These are phyloP conservation scores for Murina feae DNA, from an alignment of 2,113 vertebrate genomes.

Conservation along the genomic window DNA sequence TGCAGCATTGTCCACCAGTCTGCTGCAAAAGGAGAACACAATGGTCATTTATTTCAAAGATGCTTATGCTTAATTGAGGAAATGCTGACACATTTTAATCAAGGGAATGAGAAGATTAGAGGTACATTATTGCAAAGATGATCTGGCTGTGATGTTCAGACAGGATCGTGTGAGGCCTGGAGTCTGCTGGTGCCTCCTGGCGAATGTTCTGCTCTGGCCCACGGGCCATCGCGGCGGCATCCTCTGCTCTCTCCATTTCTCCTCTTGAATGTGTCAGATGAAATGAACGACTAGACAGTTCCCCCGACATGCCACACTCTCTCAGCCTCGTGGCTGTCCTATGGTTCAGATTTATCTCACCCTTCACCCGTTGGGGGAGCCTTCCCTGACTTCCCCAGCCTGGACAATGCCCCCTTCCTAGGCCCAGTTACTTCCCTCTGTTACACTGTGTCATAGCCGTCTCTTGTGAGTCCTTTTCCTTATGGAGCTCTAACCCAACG, in stretches of 20 bases:
- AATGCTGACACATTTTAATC: neutral
- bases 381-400: neutral
- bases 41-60: neutral
- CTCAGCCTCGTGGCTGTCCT: neutral
- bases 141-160: neutral
- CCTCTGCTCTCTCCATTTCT: neutral
- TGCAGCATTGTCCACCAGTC: neutral
- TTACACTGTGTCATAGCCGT: neutral
- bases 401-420: neutral
- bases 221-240: fast-evolving
- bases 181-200: neutral
- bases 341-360: neutral
- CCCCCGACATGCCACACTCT: neutral
- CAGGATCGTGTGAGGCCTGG: neutral
- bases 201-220: neutral
- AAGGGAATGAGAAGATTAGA: neutral
- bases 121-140: neutral
- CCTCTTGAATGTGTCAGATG: neutral
- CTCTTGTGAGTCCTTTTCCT: neutral
- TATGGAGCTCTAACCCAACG: neutral
- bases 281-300: neutral
- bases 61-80: neutral
- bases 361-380: neutral
- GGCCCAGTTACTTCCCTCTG: neutral
- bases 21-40: neutral